Evolutionary conservation across 2,888 invertebrate genomes (phyloP).

Genomic region (Lepidonotus clava): DNA sequence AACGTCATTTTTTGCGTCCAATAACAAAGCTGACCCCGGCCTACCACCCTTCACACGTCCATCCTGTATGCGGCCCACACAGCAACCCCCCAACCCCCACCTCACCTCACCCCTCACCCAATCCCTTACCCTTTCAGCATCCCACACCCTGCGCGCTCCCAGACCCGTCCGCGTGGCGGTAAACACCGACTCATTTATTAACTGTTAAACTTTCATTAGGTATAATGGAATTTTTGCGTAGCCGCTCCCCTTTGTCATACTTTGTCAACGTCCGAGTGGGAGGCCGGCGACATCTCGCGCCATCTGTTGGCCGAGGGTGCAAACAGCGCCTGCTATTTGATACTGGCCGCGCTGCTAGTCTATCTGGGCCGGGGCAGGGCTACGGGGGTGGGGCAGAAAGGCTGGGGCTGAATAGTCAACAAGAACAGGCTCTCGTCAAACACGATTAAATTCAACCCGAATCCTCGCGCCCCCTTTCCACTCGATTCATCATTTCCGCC

Average conservation of each 20-base stretch:
- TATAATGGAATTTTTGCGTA: slow-evolving; percentile 53
- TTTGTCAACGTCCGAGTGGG: slow-evolving; percentile 32
- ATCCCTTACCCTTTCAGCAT: not conserved
- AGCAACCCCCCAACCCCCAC: not conserved
- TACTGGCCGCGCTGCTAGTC: not conserved
- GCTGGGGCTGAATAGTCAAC: slow-evolving; percentile 7
- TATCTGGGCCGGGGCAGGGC: not conserved
- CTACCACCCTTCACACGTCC: too few relatives aligned
- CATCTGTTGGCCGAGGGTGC: not conserved
- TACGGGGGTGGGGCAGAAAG: not conserved
- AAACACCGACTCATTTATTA: slow-evolving; percentile 38
- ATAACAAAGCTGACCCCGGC: too few relatives aligned
- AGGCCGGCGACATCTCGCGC: slow-evolving; percentile 14
- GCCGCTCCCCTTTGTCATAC: slow-evolving; percentile 40
- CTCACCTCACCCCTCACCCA: not conserved
- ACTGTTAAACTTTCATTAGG: slow-evolving; percentile 52
- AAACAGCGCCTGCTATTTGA: slow-evolving; percentile 37
- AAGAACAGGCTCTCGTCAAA: not conserved
- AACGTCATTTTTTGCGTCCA: too few relatives aligned
- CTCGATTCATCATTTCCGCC: slow-evolving; percentile 17
- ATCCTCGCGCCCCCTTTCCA: not conserved
- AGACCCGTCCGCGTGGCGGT: too few relatives aligned
- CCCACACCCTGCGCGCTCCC: not conserved
- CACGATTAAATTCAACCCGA: slow-evolving; percentile 12
- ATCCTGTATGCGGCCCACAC: not conserved